Base-by-base conservation (phyloP, 2,797 vertebrate genomes). In the Tenualosa thibaudeaui region DNA sequence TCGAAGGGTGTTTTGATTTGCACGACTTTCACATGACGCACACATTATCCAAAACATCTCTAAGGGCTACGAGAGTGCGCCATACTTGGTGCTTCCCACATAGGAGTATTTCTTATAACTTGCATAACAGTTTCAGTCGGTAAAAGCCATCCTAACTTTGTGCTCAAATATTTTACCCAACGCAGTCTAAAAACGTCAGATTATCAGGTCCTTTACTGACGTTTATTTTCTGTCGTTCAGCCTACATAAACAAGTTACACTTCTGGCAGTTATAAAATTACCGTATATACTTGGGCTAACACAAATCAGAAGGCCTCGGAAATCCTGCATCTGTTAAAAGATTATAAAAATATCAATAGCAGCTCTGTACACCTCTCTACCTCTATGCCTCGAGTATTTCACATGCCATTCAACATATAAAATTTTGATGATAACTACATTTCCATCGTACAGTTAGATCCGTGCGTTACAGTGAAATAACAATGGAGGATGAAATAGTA, bases 401-500 rank as follows among this genome's bases (percentile, higher is more conserved):
- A 43, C 43, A 75, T 43, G 13, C 71, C 71, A 46, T 40, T 46
- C 40, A 19, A 71, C 26, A 71, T 6, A 19, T 5, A 75, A 2
- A 19, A 46, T 19, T 46, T 1, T 78, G 37, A 40, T 22, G 26
- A 78, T 46, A 78, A 78, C 17, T 78, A 43, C 26, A 71, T 71
- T 15, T 19, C 37, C 40, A 46, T 46, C 7, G 17, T 78, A 78
- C 17, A 78, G 37, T 17, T 43, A 78, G 37, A 78, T 75, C 71
- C 15, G 5, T 78, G 71, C 22, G 43, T 78, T 43, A 7, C 19
- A 43, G 15, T 9, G 3, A 71, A 37, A 71, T 15, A 37, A 71
- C 40, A 78, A 78, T 78, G 40, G 68, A 75, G 71, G 71, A 78
- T 46, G 83, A 82, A 49, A 65, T 51, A 12, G 71, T 65, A 85